Conservation (phyloP, 2,113 vertebrate species). For the Chamaetylas fuelleborni region DNA sequence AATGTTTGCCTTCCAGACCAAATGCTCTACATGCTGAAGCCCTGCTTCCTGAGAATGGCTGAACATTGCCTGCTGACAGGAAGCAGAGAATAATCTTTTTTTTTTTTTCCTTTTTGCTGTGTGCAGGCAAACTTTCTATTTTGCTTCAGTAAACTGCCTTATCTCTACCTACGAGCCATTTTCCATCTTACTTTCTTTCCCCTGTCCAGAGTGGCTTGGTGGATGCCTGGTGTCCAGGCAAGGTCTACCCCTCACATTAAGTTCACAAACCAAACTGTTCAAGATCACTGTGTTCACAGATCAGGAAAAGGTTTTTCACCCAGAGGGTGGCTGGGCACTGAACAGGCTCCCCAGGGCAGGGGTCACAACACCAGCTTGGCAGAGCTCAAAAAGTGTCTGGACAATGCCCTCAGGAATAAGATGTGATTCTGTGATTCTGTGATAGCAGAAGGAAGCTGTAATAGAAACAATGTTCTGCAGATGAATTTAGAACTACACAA, state of each 20-base stretch:
- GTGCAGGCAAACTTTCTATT: fast-evolving
- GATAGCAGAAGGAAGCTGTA: not conserved
- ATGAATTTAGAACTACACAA: not conserved
- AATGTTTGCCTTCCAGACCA: not conserved
- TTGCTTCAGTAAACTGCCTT: not conserved
- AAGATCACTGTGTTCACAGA: not conserved
- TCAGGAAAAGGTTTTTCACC: not conserved
- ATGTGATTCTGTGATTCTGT: not conserved
- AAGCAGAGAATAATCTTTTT: not conserved
- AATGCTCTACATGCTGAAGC: not conserved
- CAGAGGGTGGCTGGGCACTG: not conserved
- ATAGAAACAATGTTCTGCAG: not conserved
- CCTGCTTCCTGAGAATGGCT: not conserved
- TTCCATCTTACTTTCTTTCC: not conserved
- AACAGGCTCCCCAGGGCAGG: not conserved
- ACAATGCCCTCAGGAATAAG: not conserved
- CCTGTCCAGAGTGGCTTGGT: not conserved
- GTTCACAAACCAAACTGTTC: not conserved
- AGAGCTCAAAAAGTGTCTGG: not conserved
- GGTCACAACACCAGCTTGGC: not conserved
- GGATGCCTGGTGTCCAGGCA: not conserved
- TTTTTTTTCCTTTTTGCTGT: not conserved
- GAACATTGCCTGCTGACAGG: not conserved
- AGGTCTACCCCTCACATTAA: too few relatives aligned
- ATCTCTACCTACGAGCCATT: not conserved